Evolutionary conservation across 1,140 invertebrate genomes (phyloP).

Genomic region (Potamilus streckersoni): DNA sequence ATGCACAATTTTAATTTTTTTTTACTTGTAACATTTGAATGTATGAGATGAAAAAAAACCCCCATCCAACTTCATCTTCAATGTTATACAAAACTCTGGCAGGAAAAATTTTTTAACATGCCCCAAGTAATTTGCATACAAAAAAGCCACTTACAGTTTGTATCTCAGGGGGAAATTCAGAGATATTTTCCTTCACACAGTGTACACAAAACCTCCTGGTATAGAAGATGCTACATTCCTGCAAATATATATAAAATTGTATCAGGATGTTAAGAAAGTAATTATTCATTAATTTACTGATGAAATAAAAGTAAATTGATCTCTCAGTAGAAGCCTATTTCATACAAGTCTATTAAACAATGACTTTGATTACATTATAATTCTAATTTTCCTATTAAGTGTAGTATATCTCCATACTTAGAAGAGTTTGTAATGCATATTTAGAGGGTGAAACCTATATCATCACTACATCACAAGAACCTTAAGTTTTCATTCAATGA

Average conservation of each 20-base stretch:
- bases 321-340: neutral
- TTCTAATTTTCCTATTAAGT: neutral
- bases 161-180: constrained; percentile 77
- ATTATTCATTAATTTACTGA: neutral
- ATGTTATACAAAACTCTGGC: no score
- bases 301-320: neutral
- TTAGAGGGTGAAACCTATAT: no score
- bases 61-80: no score
- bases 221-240: constrained; percentile 87
- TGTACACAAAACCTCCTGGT: constrained; percentile 77
- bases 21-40: no score
- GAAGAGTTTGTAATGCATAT: no score
- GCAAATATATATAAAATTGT: constrained; percentile 36
- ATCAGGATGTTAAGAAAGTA: neutral
- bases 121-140: no score
- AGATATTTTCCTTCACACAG: constrained; percentile 75
- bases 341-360: neutral
- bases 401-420: neutral
- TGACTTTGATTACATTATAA: no score
- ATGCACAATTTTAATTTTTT: no score
- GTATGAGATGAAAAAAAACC: no score
- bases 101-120: no score
- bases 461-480: no score
- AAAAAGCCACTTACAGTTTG: constrained; percentile 52
- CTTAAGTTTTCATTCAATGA: no score